phyloP scores from a whole-genome alignment of 1,140 invertebrate species.

The Sycobia sp. region DNA sequence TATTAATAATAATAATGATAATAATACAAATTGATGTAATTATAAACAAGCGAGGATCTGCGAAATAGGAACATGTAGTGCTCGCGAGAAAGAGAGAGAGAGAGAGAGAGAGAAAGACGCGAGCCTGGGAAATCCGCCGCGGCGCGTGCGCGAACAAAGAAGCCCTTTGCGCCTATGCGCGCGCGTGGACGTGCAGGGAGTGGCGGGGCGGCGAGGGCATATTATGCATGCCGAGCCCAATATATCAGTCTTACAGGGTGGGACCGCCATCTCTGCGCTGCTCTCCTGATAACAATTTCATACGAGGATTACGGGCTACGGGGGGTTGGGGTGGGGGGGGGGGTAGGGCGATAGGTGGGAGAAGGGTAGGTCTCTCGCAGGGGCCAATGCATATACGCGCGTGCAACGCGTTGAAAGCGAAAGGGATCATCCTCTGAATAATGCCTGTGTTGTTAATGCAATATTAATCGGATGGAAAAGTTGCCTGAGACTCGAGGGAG shows the following conservation, averaged over 20 bases:
- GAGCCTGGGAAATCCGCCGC: too few relatives aligned
- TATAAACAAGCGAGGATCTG: too few relatives aligned
- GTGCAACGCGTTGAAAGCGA: slow-evolving; percentile 30
- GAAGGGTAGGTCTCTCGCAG: too few relatives aligned
- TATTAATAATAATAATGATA: too few relatives aligned
- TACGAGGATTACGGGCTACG: slow-evolving; percentile 44
- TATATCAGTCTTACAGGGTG: slow-evolving; percentile 47
- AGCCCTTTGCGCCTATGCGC: too few relatives aligned
- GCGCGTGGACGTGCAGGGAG: too few relatives aligned
- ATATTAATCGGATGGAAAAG: slow-evolving; percentile 47
- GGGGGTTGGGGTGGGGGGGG: slow-evolving; percentile 3
- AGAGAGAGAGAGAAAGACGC: too few relatives aligned
- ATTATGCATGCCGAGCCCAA: slow-evolving; percentile 40
- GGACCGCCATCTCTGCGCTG: neutral
- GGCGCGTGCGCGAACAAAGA: neutral
- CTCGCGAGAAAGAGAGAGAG: too few relatives aligned
- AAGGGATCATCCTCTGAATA: slow-evolving; percentile 51
- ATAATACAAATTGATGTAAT: too few relatives aligned
- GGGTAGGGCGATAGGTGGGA: neutral
- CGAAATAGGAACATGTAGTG: too few relatives aligned
- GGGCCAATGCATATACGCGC: too few relatives aligned
- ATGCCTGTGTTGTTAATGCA: slow-evolving; percentile 48
- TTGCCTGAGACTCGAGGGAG: too few relatives aligned
- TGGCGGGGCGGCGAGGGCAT: neutral
- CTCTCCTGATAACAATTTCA: slow-evolving; percentile 50